Evolutionary conservation across 2,113 vertebrate species (phyloP), one percentile per base, ranked within the genome.

Genomic region (Misgurnus mizolepis): DNA sequence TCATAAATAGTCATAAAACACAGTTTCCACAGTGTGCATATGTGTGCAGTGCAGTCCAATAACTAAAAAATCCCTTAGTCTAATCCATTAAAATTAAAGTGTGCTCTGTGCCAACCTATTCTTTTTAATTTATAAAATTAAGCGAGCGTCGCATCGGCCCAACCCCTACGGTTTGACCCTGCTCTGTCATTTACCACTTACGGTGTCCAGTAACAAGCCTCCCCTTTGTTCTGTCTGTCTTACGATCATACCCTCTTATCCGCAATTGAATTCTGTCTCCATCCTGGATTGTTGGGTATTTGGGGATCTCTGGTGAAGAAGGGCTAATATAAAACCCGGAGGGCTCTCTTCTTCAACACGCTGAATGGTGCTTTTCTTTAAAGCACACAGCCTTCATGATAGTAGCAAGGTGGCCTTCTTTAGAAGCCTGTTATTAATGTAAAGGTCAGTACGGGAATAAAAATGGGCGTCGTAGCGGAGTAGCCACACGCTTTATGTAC

Each of bases 371-470:
- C 82, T 80, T 67, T 78, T 85, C 72, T 87, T 61, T 73, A 80
- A 88, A 82, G 81, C 81, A 67, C 79, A 39, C 15, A 80, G 80
- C 50, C 49, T 69, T 66, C 62, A 60, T 78, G 70, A 84, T 68
- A 84, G 87, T 39, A 39, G n/a, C 70, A 72, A 72, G 65, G 71
- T 62, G 82, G 84, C 76, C 79, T 65, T 82, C 45, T 80, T 81
- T 82, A 88, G 84, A 85, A 82, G 79, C 82, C 85, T 88, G 76
- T 88, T 89, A 90, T 91, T 91, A 91, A 90, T 89, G 87, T 86
- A 89, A 91, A 92, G 89, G 89, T 92, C 89, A 90, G 77, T 78
- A 80, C 85, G 78, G 82, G 81, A 85, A 84, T 83, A 84, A 79
- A 83, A 86, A 85, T 78, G 75, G 88, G 86, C 82, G 82, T 72